Base-by-base conservation (phyloP, 2,888 invertebrate species). In the Acronicta alni region DNA sequence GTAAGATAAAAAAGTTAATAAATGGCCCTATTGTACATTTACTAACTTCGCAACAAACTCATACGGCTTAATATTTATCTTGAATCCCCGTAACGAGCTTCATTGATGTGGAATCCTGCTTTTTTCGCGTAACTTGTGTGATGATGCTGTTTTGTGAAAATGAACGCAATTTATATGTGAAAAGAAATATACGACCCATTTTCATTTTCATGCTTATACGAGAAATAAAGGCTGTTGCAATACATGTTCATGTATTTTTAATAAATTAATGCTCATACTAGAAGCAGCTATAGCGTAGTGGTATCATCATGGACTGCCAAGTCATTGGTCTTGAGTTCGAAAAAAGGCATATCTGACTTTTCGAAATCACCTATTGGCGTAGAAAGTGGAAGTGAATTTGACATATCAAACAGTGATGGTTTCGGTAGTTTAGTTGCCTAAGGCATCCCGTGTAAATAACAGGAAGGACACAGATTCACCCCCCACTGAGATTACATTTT, bases 1-100 rank as follows among this genome's bases (percentile, higher is more conserved):
- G 20, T 20, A 10, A 30, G 2, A 10, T 30, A 30, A 30, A 30
- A 23, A 30, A 10, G 35, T 0, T 35, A 46, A 47, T 32, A 51
- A 43, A 55, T 70, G 37, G 54, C 17, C 38, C 38, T 59, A 48
- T 58, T 54, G 41, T 32, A 15, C 17, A 2, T 52, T 42, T 16
- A 26, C 17, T 8, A 39, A 16, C n/a, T 6, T 1, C 30, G 20
- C 16, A 8, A 55, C 53, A 35, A 51, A 32, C 61, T 56, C 56
- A 37, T 55, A 69, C 43, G 44, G 59, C 51, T 58, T 75, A 58
- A 75, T 71, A 74, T 69, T 61, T n/a, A n/a, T 63, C 75, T 66
- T 66, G 72, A 63, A 68, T 62, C 57, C 42, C 16, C 15, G 54
- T 72, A 74, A 74, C 63, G 75, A 74, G 69, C 46, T 46, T 55